Base-by-base conservation (phyloP, 2,113 vertebrate species). In the Seriola rivoliana region DNA sequence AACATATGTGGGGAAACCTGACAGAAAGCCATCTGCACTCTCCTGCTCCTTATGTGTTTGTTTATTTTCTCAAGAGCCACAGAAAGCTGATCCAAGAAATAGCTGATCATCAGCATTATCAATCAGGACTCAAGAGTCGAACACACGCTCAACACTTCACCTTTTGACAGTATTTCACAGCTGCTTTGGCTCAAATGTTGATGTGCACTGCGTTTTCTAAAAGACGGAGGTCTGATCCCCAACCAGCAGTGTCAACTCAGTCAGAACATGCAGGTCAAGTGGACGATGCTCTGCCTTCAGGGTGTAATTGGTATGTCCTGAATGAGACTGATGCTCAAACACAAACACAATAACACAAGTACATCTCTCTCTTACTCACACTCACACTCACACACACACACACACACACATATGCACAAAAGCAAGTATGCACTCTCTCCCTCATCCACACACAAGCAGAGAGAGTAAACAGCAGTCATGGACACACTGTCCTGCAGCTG, bases 401-500 rank as follows among this genome's bases (percentile, higher is more conserved):
- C 54, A 81, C 64, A 34, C 4, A 42, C 21, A 8, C 19, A 4
- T 50, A 19, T 50, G 7, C 19, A 59, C 5, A 59, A n/a, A 67
- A 34, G 73, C 60, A 73, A 21, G 10, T 34, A 50, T 14, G 8
- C 44, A 29, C 44, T 42, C 29, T 21, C 19, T 21, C 10, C 32
- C 42, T 14, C 32, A 16, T 36, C 13, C 7, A 68, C 71, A 78
- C 80, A 63, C 42, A 69, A 5, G 13, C 12, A 70, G 59, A 38
- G 2, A 62, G 4, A 62, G 40, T 19, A 42, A 34, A 32, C 14
- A 4, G 58, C 32, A 46, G 44, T 67, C 29, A 71, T 16, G 11
- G 25, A 21, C 52, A 68, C 29, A n/a, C 38, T 57, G 71, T 63
- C 46, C 65, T 76, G 52, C 52, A 82, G 85, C 81, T 42, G 48